Conservation (phyloP, 1,140 invertebrate genomes). For the Pseudomyrmex dendroicus region DNA sequence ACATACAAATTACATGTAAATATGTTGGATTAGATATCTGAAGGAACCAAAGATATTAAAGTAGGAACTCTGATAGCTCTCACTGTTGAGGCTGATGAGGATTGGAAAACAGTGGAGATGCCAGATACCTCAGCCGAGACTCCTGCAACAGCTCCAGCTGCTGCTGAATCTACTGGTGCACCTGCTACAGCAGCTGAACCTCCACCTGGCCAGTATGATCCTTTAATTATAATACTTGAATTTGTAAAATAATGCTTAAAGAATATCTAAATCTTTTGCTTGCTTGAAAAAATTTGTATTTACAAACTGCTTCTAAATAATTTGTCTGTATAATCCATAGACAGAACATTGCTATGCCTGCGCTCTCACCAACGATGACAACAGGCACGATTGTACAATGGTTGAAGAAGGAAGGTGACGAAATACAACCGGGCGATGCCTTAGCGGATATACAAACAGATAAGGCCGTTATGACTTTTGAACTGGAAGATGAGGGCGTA, state of each 20-base stretch:
- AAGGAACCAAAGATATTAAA: constrained; percentile 87
- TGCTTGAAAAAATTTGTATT: not conserved
- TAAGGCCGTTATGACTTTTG: constrained; percentile 99
- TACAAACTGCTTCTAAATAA: not conserved
- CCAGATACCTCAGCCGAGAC: constrained; percentile 70
- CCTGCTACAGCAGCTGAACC: constrained; percentile 49
- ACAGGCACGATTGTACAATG: constrained; percentile 97
- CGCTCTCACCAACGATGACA: constrained; percentile 99
- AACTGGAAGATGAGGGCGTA: constrained; percentile 98
- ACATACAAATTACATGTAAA: not conserved
- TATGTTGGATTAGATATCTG: constrained; percentile 80
- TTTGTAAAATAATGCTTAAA: not conserved
- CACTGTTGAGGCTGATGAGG: constrained; percentile 89
- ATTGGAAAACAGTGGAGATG: constrained; percentile 86
- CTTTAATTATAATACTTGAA: not conserved
- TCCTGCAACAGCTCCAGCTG: constrained; percentile 22
- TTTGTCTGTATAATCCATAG: constrained; percentile 65
- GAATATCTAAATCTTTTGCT: not conserved
- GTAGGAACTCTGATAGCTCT: constrained; percentile 89
- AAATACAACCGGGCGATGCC: constrained; percentile 91
- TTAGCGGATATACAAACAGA: constrained; percentile 99
- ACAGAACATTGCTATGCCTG: constrained; percentile 89
- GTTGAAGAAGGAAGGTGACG: constrained; percentile 98
- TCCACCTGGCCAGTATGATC: constrained; percentile 79
- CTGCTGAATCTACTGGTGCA: constrained; percentile 2